phyloP scores from a whole-genome alignment of 2,888 invertebrate species.

The Monoplex corrugatus region DNA sequence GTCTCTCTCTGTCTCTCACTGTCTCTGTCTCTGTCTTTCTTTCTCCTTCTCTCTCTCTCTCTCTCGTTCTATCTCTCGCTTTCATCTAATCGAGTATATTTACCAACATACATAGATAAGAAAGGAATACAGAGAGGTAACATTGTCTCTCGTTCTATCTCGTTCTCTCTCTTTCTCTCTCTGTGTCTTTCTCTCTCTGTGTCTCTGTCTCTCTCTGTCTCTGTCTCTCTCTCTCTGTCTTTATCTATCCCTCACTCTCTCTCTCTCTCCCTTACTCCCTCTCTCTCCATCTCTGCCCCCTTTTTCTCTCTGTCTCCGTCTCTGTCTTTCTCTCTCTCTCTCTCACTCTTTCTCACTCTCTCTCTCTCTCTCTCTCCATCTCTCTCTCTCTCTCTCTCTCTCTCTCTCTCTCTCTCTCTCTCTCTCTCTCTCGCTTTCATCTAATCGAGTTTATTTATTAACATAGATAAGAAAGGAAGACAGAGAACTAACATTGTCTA shows the following conservation, averaged over 20 bases:
- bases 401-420: conserved; percentile 32
- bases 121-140: too few relatives aligned
- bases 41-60: too few relatives aligned
- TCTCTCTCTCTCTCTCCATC: neutral
- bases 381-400: neutral
- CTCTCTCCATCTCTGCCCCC: neutral
- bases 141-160: neutral
- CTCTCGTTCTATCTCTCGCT: too few relatives aligned
- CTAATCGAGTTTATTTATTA: too few relatives aligned
- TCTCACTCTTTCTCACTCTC: neutral
- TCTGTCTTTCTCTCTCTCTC: neutral
- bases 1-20: neutral
- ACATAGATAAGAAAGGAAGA: too few relatives aligned
- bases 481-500: too few relatives aligned
- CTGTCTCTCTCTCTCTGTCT: neutral
- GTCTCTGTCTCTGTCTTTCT: neutral
- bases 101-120: too few relatives aligned
- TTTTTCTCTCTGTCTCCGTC: too few relatives aligned
- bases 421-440: conserved; percentile 39
- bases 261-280: neutral
- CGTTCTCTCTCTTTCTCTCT: neutral
- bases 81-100: too few relatives aligned
- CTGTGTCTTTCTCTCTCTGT: neutral
- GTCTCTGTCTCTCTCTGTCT: neutral
- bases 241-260: conserved; percentile 40